phyloP scores from a whole-genome alignment of 2,888 invertebrate species.

The Macrophya alboannulata region DNA sequence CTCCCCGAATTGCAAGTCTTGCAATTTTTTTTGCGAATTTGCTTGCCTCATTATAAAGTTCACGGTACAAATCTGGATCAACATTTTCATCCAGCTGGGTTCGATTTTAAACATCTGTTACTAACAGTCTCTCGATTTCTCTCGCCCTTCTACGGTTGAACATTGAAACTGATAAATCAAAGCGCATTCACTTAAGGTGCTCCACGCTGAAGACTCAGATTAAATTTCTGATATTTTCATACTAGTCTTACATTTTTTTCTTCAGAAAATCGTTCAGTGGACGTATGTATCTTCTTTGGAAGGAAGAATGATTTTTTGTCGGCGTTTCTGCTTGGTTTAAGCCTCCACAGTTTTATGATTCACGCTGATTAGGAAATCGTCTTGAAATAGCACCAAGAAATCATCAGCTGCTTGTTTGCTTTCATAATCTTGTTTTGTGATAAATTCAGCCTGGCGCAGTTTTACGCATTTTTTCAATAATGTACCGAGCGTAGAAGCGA shows the following conservation, averaged over 20 bases:
- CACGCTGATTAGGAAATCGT: slow-evolving; percentile 57
- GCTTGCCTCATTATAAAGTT: slow-evolving; percentile 57
- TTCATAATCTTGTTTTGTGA: slow-evolving; percentile 55
- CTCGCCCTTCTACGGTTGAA: slow-evolving; percentile 63
- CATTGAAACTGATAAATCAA: slow-evolving; percentile 60
- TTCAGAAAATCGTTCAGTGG: slow-evolving; percentile 53
- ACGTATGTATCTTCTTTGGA: slow-evolving; percentile 52
- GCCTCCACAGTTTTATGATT: slow-evolving; percentile 58
- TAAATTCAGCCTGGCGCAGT: slow-evolving; percentile 53
- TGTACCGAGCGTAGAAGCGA: slow-evolving; percentile 52
- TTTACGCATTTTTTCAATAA: slow-evolving; percentile 58
- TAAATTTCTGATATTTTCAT: not conserved
- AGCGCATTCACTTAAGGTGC: slow-evolving; percentile 52
- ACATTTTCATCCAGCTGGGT: slow-evolving; percentile 58
- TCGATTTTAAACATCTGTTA: slow-evolving; percentile 57
- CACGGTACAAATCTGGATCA: slow-evolving; percentile 58
- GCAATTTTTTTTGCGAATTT: slow-evolving; percentile 57
- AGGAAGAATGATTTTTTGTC: slow-evolving; percentile 55
- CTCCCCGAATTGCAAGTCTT: slow-evolving; percentile 61
- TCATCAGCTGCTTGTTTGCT: slow-evolving; percentile 57
- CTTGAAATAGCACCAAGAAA: slow-evolving; percentile 57
- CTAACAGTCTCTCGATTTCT: slow-evolving; percentile 61
- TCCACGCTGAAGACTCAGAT: slow-evolving; percentile 57
- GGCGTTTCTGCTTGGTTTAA: slow-evolving; percentile 52
- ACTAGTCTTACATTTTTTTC: slow-evolving; percentile 49